Conservation (phyloP, 2,888 invertebrate species). For the Cotesia congregata region DNA sequence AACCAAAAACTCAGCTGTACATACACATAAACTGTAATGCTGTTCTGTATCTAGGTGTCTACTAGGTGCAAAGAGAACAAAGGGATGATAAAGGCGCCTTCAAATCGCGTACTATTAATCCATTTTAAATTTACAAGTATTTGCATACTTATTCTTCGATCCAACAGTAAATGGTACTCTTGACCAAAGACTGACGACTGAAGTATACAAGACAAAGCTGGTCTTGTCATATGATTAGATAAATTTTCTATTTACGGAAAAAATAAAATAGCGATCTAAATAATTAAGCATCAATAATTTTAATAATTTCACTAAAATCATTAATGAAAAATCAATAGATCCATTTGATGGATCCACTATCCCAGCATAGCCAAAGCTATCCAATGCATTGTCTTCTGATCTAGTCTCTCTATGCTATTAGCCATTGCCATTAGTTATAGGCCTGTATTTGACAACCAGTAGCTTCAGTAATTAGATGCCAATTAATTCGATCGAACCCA, state of each 20-base stretch:
- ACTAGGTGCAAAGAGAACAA: background rate
- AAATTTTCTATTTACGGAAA: too few relatives aligned
- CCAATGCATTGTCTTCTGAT: too few relatives aligned
- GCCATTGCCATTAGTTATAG: background rate
- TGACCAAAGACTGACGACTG: background rate
- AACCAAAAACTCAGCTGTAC: conserved; percentile 27
- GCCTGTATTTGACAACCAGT: background rate
- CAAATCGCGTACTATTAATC: background rate
- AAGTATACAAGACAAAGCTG: background rate
- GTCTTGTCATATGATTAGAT: too few relatives aligned
- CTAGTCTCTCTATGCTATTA: background rate
- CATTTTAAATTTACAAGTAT: background rate
- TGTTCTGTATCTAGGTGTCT: background rate
- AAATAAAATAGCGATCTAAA: too few relatives aligned
- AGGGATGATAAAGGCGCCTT: background rate
- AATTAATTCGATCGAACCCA: background rate
- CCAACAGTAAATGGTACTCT: background rate
- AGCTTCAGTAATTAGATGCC: background rate
- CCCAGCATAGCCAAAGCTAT: too few relatives aligned
- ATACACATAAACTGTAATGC: background rate
- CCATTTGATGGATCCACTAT: too few relatives aligned
- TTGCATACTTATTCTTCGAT: background rate
- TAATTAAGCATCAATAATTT: too few relatives aligned
- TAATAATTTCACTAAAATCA: too few relatives aligned
- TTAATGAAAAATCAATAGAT: too few relatives aligned